These are phyloP conservation scores for Leptothorax acervorum DNA, from an alignment of 2,888 invertebrate species.

Conservation along the genomic window DNA sequence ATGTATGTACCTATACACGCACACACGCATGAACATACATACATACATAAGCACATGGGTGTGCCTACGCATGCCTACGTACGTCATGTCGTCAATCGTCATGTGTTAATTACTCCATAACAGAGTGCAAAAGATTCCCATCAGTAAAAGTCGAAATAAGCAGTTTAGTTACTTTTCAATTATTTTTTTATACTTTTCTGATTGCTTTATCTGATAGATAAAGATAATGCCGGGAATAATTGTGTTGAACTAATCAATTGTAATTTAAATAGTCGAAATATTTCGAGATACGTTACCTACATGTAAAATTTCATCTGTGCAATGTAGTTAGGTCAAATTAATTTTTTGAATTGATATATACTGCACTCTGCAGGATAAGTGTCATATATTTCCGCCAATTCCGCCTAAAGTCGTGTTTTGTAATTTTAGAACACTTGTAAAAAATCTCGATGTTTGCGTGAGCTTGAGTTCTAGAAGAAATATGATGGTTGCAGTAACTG, in stretches of 20 bases:
- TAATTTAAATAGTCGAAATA: background rate
- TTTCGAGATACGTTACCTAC: slow-evolving; percentile 4
- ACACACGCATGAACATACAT: background rate
- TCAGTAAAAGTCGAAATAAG: background rate
- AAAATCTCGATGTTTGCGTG: slow-evolving; percentile 9
- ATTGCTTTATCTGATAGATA: slow-evolving; percentile 3
- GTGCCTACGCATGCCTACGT: no score
- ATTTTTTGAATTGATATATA: slow-evolving; percentile 31
- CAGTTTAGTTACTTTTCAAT: slow-evolving; percentile 7
- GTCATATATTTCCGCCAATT: slow-evolving; percentile 26
- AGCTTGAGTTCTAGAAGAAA: background rate
- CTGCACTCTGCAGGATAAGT: background rate
- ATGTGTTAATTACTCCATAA: slow-evolving; percentile 10
- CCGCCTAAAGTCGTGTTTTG: background rate
- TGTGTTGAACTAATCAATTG: slow-evolving; percentile 5
- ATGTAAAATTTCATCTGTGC: slow-evolving; percentile 31
- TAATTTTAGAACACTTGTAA: slow-evolving; percentile 27
- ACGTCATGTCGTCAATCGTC: background rate
- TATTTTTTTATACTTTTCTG: background rate
- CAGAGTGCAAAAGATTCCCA: background rate
- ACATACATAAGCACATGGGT: no score
- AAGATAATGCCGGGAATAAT: background rate
- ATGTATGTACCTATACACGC: slow-evolving; percentile 21
- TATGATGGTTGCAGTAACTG: background rate
- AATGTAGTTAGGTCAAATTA: slow-evolving; percentile 13